A percentile compares a stretch with the other conserved stretches of the same genome.
These are phyloP conservation scores for Montipora efflorescens DNA, from an alignment of 64 coral and sea anemone genomes.

Conservation along the genomic window DNA sequence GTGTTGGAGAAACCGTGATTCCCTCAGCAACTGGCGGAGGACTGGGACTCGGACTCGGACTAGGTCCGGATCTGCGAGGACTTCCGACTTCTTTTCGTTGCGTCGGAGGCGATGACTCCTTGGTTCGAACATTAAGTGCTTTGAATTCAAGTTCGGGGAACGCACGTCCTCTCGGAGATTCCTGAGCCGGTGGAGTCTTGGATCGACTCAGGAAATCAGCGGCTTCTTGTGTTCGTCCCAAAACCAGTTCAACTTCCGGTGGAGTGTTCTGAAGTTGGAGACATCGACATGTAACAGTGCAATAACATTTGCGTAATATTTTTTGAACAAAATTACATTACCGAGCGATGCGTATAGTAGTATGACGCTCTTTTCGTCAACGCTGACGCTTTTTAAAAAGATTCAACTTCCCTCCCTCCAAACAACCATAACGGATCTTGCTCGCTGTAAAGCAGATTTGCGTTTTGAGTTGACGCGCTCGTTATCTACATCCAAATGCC, in stretches of 20 bases:
- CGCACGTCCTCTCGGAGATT: conserved; percentile 11
- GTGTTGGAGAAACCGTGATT: conserved; percentile 81
- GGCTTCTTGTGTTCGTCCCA: conserved; percentile 91
- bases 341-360: too few relatives aligned
- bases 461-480: too few relatives aligned
- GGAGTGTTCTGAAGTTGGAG: conserved; percentile 60
- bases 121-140: conserved; percentile 64
- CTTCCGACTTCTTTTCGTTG: conserved; percentile 27
- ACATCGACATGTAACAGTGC: not conserved
- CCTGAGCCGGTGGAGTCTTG: conserved; percentile 54
- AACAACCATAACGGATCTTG: too few relatives aligned
- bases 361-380: too few relatives aligned
- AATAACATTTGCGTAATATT: too few relatives aligned
- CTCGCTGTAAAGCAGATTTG: too few relatives aligned
- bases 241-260: conserved; percentile 73
- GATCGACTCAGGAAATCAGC: conserved; percentile 78
- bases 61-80: not conserved
- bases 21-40: conserved; percentile 63
- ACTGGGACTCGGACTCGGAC: conserved; percentile 58
- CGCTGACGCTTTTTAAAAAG: too few relatives aligned
- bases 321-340: too few relatives aligned
- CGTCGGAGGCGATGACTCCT: conserved; percentile 25
- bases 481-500: too few relatives aligned
- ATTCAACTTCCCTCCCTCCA: too few relatives aligned
- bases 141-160: conserved; percentile 74